Conservation (phyloP, 2,888 invertebrate species). For the Chrysodeixis includens region DNA sequence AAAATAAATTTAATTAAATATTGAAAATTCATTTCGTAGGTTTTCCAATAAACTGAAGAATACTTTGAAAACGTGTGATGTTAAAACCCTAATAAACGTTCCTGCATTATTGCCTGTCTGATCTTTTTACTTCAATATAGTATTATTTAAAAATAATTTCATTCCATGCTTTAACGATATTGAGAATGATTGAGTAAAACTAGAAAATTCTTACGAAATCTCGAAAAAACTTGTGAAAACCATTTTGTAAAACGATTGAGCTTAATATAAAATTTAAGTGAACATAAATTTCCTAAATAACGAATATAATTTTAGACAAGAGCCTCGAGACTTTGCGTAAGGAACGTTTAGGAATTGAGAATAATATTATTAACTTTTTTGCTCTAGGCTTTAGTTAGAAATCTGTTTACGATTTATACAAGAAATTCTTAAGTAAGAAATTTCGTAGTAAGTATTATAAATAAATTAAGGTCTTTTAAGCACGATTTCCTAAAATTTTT, state of each 20-base stretch:
- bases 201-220: no score
- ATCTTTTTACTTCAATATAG: no score
- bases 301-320: constrained; percentile 21
- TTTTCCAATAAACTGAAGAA: not conserved
- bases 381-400: not conserved
- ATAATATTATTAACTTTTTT: constrained; percentile 15
- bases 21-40: not conserved
- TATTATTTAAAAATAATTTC: no score
- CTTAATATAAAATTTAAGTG: constrained; percentile 20
- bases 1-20: no score
- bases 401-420: not conserved
- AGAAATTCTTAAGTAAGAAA: not conserved
- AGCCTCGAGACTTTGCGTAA: constrained; percentile 5
- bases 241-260: constrained; percentile 21
- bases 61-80: no score
- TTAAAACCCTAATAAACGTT: no score
- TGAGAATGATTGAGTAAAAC: no score
- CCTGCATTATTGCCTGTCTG: no score
- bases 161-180: no score
- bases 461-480: no score
- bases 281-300: constrained; percentile 23
- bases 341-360: constrained; percentile 5
- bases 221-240: constrained; percentile 9
- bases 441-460: not conserved
- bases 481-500: no score